Evolutionary conservation across 2,113 vertebrate species (phyloP), one percentile per base, ranked within the genome.

Genomic region (Callocephalon fimbriatum): DNA sequence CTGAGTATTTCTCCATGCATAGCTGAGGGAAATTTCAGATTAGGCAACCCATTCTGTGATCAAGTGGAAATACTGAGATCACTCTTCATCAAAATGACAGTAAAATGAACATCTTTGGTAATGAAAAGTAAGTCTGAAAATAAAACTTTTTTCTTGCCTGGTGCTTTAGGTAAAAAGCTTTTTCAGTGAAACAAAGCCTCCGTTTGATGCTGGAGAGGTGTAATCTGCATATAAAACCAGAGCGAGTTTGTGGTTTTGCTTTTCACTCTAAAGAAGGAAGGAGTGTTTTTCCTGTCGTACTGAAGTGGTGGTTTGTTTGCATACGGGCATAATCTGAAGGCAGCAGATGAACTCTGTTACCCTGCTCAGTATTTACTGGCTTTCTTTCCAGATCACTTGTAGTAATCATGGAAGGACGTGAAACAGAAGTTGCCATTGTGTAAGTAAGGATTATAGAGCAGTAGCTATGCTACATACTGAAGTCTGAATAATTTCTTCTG

Each of bases 361-460:
- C 3, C 37, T 67, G 6, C 13, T 58, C 4, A 1, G 35, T 42
- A 12, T 20, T 2, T 2, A 3, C 25, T 31, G 66, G 2, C 29
- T 70, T 65, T 12, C 31, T 58, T 83, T 56, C n/a, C 11, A 17
- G 16, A 14, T 26, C 22, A 8, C 45, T 48, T 62, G 40, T 21
- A 61, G 0, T 59, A 31, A 5, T 63, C 4, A 1, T 23, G 16
- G 40, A 40, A 53, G 25, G 26, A 27, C 8, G 2, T 50, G 9
- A 45, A 56, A 9, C 4, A 37, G 26, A 47, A 48, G 14, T 70
- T 44, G 12, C 19, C 68, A 23, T 47, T 50, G 10, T 25, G 0
- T 45, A 3, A 25, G 29, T 9, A 25, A 38, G 37, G 47, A 32
- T n/a, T 63, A 37, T 19, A 32, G 54, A 71, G 45, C 42, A 45